Evolutionary conservation across 2,888 invertebrate genomes (phyloP), one percentile per base, ranked within the genome.

Genomic region (Piscicola geometra): DNA sequence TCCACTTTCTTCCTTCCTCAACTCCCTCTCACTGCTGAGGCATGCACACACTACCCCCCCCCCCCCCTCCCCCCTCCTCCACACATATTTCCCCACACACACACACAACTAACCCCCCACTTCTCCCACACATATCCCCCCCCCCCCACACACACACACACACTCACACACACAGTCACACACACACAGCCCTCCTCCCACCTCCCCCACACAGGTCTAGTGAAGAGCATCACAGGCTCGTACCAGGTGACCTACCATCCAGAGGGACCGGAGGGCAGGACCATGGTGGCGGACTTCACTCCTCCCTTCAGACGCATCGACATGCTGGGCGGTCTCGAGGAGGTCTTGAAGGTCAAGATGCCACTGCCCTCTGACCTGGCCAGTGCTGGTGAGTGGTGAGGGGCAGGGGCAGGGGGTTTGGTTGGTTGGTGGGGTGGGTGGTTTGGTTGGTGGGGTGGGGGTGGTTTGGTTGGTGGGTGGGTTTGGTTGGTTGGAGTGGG

Each of bases 171-270:
- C n/a, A 56, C 60, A 5, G n/a, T 21, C 25, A 18, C 25, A 56
- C 21, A 25, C 25, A 25, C 21, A 56, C 60, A 3, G 3, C 60
- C 60, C 21, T 3, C 25, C n/a, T 56, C 21, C 60, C 60, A 9
- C 21, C 5, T 21, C n/a, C n/a, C 21, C 60, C 60, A 1, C 47
- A 5, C 30, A 89, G 89, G 94, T 71, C 93, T 99, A 94, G 98
- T 99, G 0, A 91, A 92, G 84, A 89, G 90, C 81, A 92, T 99
- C 82, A 91, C 92, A 84, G 96, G 96, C 3, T 89, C 90, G 18
- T 94, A 95, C 84, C 94, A 94, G 88, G 88, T 95, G 2, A 89
- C 89, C 82, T 98, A 94, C 84, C 97, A 95, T 85, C 97, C 97
- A 0, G 86, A 88, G 52, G 88, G 88, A 1, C 85, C 86, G 0